phyloP scores from a whole-genome alignment of 2,797 vertebrate species.

The Gymnoscopelus microlampas region DNA sequence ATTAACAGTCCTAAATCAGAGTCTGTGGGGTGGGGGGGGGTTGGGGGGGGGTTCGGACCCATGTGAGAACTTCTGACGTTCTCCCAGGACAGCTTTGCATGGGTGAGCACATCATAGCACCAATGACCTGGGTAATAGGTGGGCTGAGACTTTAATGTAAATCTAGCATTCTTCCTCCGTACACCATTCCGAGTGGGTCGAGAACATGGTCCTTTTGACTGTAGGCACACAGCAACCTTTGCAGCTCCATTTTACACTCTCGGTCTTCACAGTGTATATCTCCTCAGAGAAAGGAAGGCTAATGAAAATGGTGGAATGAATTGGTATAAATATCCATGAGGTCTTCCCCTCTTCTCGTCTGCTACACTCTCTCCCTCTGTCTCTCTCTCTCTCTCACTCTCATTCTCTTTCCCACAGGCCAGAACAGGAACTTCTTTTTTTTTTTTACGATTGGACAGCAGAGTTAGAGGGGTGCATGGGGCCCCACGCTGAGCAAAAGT shows the following conservation, averaged over 20 bases:
- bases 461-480: conserved; percentile 32
- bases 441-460: not conserved
- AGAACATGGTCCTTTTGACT: conserved; percentile 79
- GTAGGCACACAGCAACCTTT: too few species aligned
- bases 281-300: conserved; percentile 75
- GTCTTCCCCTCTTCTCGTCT: conserved; percentile 39
- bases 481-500: conserved; percentile 69
- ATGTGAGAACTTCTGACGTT: conserved; percentile 52
- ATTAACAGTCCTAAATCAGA: conserved; percentile 82
- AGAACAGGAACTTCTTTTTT: conserved; percentile 78
- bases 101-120: conserved; percentile 61
- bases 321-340: conserved; percentile 78
- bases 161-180: conserved; percentile 35
- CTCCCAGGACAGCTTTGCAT: conserved; percentile 53
- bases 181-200: conserved; percentile 33
- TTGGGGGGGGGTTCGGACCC: conserved; percentile 46
- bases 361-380: not conserved
- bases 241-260: too few species aligned
- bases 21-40: conserved; percentile 16
- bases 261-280: conserved; percentile 35
- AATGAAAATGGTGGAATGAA: conserved; percentile 72
- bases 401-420: conserved; percentile 82
- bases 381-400: conserved; percentile 21
- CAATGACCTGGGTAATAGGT: conserved; percentile 50
- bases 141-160: conserved; percentile 46